Conservation (phyloP, 2,888 invertebrate genomes). For the Pedicia rivosa region DNA sequence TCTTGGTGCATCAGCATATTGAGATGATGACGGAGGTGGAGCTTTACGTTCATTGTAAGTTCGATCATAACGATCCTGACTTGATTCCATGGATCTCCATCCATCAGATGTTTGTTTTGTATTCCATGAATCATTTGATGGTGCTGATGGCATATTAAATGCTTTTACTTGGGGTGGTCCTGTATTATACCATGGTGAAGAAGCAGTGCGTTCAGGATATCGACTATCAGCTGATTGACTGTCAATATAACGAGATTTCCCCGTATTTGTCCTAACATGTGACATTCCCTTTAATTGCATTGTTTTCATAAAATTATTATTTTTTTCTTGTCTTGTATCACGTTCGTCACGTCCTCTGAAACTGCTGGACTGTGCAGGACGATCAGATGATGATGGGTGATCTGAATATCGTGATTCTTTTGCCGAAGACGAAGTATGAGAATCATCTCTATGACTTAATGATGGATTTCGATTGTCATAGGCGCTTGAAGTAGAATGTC, state of each 20-base stretch:
- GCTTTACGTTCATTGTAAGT: constrained; percentile 26
- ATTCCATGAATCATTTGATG: constrained; percentile 18
- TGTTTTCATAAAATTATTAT: background rate
- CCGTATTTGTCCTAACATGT: constrained; percentile 1
- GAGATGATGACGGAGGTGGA: constrained; percentile 18
- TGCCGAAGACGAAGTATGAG: constrained; percentile 10
- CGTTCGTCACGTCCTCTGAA: constrained; percentile 10
- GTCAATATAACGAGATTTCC: constrained; percentile 9
- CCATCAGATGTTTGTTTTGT: constrained; percentile 21
- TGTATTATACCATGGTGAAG: constrained; percentile 15
- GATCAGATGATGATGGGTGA: constrained; percentile 12
- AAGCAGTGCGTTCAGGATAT: constrained; percentile 16
- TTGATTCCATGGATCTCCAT: constrained; percentile 24
- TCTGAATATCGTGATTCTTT: constrained; percentile 2
- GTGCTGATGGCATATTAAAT: constrained; percentile 23
- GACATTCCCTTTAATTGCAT: background rate
- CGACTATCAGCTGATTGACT: constrained; percentile 6
- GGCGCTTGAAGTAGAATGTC: constrained; percentile 15
- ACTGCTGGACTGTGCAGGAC: constrained; percentile 10
- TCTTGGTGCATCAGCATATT: constrained; percentile 20
- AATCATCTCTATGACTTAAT: constrained; percentile 18
- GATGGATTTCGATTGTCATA: constrained; percentile 13
- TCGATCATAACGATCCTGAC: constrained; percentile 28
- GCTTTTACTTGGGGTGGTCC: constrained; percentile 22
- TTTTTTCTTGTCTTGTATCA: constrained; percentile 7